Evolutionary conservation across 2,888 invertebrate genomes (phyloP).

Genomic region (Drosophila peninsularis): DNA sequence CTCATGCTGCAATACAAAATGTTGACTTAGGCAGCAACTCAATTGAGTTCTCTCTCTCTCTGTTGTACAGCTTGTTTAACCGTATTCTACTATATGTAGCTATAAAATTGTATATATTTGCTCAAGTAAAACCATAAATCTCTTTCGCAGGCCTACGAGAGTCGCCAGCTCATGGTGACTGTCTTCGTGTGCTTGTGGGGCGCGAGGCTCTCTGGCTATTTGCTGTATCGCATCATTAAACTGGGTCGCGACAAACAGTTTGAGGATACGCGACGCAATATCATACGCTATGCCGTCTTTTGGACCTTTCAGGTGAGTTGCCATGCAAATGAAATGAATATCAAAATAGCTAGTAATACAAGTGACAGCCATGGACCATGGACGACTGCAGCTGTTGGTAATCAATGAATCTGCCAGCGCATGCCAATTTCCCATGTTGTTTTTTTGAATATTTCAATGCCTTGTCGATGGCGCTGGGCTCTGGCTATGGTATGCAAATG

Average conservation of each 20-base stretch:
- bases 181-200: conserved; percentile 95
- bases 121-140: background rate
- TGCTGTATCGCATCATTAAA: conserved; percentile 95
- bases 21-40: background rate
- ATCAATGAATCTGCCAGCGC: conserved; percentile 57
- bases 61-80: background rate
- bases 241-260: conserved; percentile 96
- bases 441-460: conserved; percentile 53
- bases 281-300: conserved; percentile 94
- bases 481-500: conserved; percentile 23
- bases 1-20: background rate
- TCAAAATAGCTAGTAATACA: background rate
- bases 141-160: conserved; percentile 88
- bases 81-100: background rate
- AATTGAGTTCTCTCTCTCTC: background rate
- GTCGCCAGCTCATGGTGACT: conserved; percentile 95
- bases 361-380: conserved; percentile 1
- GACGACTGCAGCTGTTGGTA: conserved; percentile 26
- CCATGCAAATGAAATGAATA: conserved; percentile 9
- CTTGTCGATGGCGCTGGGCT: conserved; percentile 37
- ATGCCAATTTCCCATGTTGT: conserved; percentile 50
- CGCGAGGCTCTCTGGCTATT: conserved; percentile 92
- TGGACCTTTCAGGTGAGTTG: conserved; percentile 93
- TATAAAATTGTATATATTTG: background rate
- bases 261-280: conserved; percentile 94